Evolutionary conservation across 92 coral and sea anemone genomes (phyloP), one percentile per base, ranked within the genome.

Genomic region (Zoanthus gigantus): DNA sequence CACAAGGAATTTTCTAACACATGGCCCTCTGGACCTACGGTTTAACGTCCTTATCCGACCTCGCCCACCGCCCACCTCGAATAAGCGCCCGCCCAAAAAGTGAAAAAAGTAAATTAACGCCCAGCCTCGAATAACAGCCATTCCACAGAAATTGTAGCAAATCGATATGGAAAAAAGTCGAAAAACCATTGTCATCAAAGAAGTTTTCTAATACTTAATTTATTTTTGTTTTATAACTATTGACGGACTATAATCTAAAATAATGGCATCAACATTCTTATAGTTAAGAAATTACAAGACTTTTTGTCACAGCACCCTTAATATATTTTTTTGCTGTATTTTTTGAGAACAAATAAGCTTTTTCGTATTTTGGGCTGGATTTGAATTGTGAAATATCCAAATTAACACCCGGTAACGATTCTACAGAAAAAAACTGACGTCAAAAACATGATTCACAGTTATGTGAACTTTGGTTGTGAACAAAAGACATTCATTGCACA

Each of bases 111-210:
- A 23, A 23, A 23, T 8, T 47, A 47, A 47, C 52, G 52, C 52
- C 52, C 23, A 23, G 23, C 23, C 23, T 23, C 23, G 23, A 23
- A 47, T 60, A 60, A 14, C 75, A 72, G 53, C 77, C 77, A 72
- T 72, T 72, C 77, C 77, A 72, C 77, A 37, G 77, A 72, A 72
- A 72, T 72, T 72, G 77, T 72, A 72, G 77, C 77, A 72, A 72
- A 37, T 37, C 52, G 52, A 72, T 72, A 42, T 72, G 52, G 17
- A 72, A 72, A 72, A 14, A 23, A 50, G 14, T 72, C 14, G 52
- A 42, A 72, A 72, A 72, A 42, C 77, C 29, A 72, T 23, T 72
- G 77, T 37, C 53, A 17, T 72, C 52, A 71, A 71, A 31, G 75
- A 31, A 71, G 75, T 32, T 7, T 71, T 71, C 14, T 72, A 72